Evolutionary conservation across 2,888 invertebrate species (phyloP).

Genomic region (Drosophila pseudotakahashii): DNA sequence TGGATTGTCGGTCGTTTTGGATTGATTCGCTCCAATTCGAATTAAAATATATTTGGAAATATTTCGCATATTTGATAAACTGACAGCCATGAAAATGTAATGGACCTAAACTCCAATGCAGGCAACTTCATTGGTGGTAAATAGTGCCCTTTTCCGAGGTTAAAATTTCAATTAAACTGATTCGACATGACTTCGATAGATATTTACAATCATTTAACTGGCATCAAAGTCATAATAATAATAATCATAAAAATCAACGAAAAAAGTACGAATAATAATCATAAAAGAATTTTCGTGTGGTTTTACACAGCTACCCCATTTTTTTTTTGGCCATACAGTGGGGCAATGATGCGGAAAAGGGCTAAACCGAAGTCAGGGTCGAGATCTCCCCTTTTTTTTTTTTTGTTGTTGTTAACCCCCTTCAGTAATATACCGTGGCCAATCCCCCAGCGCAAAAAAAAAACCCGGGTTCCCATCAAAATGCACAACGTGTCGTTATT

Average conservation of each 20-base stretch:
- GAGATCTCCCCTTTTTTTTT: not conserved
- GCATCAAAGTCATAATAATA: constrained; percentile 47
- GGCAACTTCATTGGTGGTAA: constrained; percentile 7
- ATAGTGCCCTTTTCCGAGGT: not conserved
- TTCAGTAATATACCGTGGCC: constrained; percentile 15
- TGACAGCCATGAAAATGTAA: constrained; percentile 31
- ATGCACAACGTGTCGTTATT: constrained; percentile 78
- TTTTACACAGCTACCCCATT: constrained; percentile 14
- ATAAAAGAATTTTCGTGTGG: constrained; percentile 61
- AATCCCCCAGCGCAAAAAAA: constrained; percentile 19
- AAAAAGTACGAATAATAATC: constrained; percentile 35
- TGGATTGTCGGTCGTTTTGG: constrained; percentile 14
- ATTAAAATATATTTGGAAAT: constrained; percentile 36
- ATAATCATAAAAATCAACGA: constrained; percentile 33
- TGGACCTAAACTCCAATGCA: constrained; percentile 12
- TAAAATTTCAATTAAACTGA: constrained; percentile 32
- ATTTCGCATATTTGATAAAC: constrained; percentile 26
- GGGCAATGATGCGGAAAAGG: constrained; percentile 75
- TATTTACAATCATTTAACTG: constrained; percentile 46
- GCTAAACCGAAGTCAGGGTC: constrained; percentile 38
- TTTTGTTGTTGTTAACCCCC: not conserved
- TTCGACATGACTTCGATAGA: constrained; percentile 27
- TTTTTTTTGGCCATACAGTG: constrained; percentile 14
- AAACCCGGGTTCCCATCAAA: constrained; percentile 58
- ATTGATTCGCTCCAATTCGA: not conserved